Percentiles rank a stretch among this genome's conserved stretches.
Evolutionary conservation across 2,888 invertebrate genomes (phyloP).

Genomic region (Itoplectis maculator): DNA sequence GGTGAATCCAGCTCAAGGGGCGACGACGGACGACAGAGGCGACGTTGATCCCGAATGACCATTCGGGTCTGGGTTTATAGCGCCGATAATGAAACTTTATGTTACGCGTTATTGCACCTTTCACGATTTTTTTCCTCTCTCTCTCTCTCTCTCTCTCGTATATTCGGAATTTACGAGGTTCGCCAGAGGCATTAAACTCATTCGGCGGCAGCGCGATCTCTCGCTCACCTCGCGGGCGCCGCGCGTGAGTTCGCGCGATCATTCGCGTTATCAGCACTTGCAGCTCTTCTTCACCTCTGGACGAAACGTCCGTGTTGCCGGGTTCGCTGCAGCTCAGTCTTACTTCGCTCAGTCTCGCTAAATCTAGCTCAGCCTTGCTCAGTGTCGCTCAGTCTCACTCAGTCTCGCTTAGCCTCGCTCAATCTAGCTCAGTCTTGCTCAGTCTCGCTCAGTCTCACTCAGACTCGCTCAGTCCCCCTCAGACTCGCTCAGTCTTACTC

Average conservation of each 20-base stretch:
- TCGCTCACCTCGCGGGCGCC: background rate
- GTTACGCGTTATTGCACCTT: constrained; percentile 54
- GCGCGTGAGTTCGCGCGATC: background rate
- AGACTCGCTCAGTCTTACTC: no score
- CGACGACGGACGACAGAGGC: background rate
- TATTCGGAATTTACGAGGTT: constrained; percentile 35
- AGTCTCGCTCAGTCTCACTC: no score
- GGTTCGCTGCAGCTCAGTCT: background rate
- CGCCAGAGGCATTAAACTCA: constrained; percentile 13
- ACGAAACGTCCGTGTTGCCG: background rate
- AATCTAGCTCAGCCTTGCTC: no score
- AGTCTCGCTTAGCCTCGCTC: no score
- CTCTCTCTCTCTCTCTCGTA: constrained; percentile 4
- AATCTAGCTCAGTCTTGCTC: no score
- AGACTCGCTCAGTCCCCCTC: no score
- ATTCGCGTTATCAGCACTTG: no score
- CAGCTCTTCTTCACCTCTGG: background rate
- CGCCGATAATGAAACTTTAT: constrained; percentile 54
- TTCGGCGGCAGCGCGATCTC: background rate
- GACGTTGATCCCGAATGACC: constrained; percentile 24
- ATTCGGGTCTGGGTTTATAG: constrained; percentile 41
- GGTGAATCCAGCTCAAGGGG: background rate
- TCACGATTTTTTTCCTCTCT: background rate
- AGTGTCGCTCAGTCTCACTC: no score
- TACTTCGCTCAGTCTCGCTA: no score